These are phyloP conservation scores for Noctilio leporinus DNA, from an alignment of 2,113 vertebrate genomes.

Conservation along the genomic window DNA sequence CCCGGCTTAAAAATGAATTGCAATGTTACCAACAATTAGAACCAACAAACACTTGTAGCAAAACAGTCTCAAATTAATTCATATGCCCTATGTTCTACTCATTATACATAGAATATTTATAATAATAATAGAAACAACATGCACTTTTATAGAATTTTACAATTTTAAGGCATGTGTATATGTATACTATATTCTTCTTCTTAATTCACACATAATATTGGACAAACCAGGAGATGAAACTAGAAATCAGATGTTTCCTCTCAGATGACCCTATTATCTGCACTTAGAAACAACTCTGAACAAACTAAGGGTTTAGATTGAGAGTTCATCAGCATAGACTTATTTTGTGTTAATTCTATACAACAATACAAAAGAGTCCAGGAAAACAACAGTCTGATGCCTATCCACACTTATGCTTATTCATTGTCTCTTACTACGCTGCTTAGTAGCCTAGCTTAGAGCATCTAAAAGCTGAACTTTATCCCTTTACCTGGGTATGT, in stretches of 20 bases:
- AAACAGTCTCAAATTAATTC: neutral
- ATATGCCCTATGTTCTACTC: neutral
- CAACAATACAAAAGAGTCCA: neutral
- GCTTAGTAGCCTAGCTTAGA: fast-evolving
- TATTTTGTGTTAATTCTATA: neutral
- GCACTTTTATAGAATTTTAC: neutral
- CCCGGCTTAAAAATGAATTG: neutral
- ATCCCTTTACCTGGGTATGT: neutral
- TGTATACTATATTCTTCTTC: neutral
- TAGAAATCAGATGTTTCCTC: neutral
- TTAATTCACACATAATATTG: neutral
- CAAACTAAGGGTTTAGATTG: neutral
- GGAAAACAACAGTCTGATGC: neutral
- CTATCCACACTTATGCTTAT: too few relatives aligned
- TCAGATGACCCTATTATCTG: neutral
- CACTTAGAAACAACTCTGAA: neutral
- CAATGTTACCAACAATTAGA: neutral
- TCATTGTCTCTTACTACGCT: neutral
- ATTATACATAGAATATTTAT: neutral
- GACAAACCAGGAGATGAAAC: neutral
- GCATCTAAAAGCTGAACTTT: neutral
- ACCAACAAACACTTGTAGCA: neutral
- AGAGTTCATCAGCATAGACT: neutral
- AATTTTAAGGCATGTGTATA: neutral
- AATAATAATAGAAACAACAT: neutral